Conservation (phyloP, 2,113 vertebrate genomes). For the Psittacara wagleri region DNA sequence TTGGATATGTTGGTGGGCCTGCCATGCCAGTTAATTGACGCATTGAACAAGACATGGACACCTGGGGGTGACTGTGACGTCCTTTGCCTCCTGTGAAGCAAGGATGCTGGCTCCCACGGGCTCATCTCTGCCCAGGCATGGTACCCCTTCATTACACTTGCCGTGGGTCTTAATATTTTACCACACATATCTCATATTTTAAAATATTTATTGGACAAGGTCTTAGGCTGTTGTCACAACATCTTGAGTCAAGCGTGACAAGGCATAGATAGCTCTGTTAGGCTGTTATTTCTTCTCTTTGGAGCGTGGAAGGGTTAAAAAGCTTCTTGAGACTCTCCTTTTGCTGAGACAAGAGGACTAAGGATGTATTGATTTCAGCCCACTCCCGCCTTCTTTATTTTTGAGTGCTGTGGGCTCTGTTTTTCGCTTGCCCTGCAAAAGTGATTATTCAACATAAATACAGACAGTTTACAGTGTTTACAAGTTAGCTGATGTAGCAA, state of each 20-base stretch:
- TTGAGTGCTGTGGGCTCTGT: not conserved
- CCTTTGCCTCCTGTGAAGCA: not conserved
- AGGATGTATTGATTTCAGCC: conserved; percentile 44
- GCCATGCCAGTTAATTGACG: not conserved
- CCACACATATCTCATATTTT: not conserved
- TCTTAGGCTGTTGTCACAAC: not conserved
- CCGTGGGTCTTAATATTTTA: not conserved
- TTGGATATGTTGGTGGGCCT: not conserved
- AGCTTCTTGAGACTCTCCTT: not conserved
- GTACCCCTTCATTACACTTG: not conserved
- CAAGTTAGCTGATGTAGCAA: conserved; percentile 59
- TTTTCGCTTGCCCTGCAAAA: conserved; percentile 52
- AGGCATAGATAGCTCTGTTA: not conserved
- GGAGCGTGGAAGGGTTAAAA: conserved; percentile 22
- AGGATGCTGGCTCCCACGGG: not conserved
- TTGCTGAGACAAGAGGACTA: conserved; percentile 57
- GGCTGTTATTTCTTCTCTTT: not conserved
- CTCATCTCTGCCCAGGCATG: not conserved
- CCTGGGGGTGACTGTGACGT: not conserved
- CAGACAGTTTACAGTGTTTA: conserved; percentile 58
- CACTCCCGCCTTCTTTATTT: not conserved
- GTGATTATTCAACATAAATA: conserved; percentile 64
- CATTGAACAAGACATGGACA: not conserved
- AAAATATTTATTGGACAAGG: not conserved
- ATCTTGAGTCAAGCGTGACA: not conserved